These are phyloP conservation scores for Laticauda colubrina DNA, from an alignment of 2,113 vertebrate species.

Conservation along the genomic window DNA sequence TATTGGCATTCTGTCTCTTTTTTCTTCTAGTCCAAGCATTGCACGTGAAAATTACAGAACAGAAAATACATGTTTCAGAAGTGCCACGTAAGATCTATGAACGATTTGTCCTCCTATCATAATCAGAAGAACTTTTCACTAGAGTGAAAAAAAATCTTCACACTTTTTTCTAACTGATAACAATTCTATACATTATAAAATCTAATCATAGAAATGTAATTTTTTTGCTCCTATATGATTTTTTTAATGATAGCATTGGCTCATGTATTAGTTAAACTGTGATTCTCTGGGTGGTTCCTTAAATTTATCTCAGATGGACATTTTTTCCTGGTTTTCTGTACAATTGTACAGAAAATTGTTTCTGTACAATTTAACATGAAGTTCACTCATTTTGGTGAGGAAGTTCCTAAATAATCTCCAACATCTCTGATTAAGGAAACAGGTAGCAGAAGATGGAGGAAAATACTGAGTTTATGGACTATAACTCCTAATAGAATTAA, in stretches of 20 bases:
- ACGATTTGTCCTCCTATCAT: slow-evolving; percentile 64
- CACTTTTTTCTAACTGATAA: not conserved
- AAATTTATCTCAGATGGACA: not conserved
- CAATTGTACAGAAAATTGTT: not conserved
- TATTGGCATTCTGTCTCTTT: slow-evolving; percentile 60
- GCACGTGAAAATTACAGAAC: slow-evolving; percentile 57
- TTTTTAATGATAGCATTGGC: not conserved
- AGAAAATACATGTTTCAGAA: slow-evolving; percentile 55
- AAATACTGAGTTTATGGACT: not conserved
- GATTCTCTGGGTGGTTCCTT: not conserved
- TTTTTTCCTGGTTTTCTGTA: not conserved
- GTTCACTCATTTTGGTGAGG: not conserved
- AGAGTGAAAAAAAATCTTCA: slow-evolving; percentile 33
- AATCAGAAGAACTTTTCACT: slow-evolving; percentile 46
- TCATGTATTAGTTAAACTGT: not conserved
- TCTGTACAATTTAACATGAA: not conserved
- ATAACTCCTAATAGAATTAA: not conserved
- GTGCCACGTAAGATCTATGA: slow-evolving; percentile 63
- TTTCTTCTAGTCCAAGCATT: slow-evolving; percentile 48
- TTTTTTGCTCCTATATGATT: accelerated
- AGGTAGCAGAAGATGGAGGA: not conserved
- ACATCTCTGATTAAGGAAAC: not conserved
- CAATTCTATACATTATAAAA: not conserved
- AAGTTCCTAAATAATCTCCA: not conserved
- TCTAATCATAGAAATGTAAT: slow-evolving; percentile 7